Evolutionary conservation across 2,113 vertebrate species (phyloP).

Genomic region (Girardinichthys multiradiatus): DNA sequence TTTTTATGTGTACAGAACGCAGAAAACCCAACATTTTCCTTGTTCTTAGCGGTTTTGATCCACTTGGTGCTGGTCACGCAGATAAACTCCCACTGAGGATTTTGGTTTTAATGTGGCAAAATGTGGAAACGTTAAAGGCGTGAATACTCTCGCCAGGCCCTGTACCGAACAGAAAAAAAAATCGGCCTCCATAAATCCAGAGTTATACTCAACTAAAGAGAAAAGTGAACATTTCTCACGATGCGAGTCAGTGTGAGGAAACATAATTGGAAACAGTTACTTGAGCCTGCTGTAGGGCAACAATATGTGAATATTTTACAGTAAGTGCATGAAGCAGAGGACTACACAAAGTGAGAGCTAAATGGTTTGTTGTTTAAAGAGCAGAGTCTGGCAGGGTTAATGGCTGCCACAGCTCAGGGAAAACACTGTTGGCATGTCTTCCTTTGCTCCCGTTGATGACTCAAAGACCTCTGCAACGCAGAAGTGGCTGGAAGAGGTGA

Average conservation of each 20-base stretch:
- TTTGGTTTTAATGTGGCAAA: no score
- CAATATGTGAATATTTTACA: neutral
- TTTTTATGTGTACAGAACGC: no score
- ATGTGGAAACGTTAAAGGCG: no score
- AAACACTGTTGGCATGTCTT: neutral
- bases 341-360: neutral
- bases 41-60: no score
- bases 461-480: no score
- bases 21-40: neutral
- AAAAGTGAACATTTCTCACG: no score
- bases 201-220: no score
- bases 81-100: neutral
- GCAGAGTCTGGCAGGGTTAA: constrained; percentile 2
- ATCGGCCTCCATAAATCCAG: no score
- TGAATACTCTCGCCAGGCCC: no score
- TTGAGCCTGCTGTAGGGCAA: no score
- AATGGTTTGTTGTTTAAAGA: constrained; percentile 6
- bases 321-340: neutral
- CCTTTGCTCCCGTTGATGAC: neutral
- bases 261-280: neutral
- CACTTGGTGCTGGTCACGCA: neutral
- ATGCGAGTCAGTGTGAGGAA: neutral
- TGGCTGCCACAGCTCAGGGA: neutral
- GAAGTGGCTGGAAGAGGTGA: neutral
- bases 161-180: no score